Evolutionary conservation across 2,888 invertebrate species (phyloP), one percentile per base, ranked within the genome.

Genomic region (Meliscaeva auricollis): DNA sequence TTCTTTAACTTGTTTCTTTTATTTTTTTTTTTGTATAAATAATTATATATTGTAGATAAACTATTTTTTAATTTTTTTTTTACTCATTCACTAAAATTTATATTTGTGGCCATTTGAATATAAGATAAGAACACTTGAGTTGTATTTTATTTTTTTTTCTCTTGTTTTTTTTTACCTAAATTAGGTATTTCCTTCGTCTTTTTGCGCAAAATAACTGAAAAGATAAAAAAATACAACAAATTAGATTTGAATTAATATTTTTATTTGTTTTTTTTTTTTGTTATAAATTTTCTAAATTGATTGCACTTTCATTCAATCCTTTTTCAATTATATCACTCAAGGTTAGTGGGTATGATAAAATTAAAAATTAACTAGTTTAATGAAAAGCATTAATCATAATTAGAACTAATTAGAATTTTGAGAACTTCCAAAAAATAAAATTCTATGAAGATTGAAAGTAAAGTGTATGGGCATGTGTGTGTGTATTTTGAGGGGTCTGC

Each of bases 51-150:
- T 41, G 35, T 58, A 80, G 75, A 83, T 82, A 72, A n/a, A 76
- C 52, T 54, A 44, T 74, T 76, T 52, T 50, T n/a, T n/a, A n/a
- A n/a, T n/a, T n/a, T 72, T 66, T 75, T 69, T 54, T 60, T 72
- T 69, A 74, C 41, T 64, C 41, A 73, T 75, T 82, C 62, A 75
- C 66, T 72, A 75, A 70, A 70, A 48, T 82, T 78, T 74, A 74
- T 60, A 77, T 87, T 68, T 75, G 70, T 78, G 77, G 74, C 77
- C 87, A 82, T 82, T 87, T 87, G 76, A 78, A 46, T 64, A 81
- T 80, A 87, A 85, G 77, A 78, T 79, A 82, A 81, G 85, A 82
- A 82, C 78, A 83, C 81, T 81, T 87, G 73, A 68, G 68, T 70
- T 77, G 52, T 69, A 62, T 73, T 75, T 41, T 73, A 46, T n/a